Percentiles rank a stretch among this genome's conserved stretches.
Conservation (phyloP, 2,113 vertebrate species). For the Orcinus orca region DNA sequence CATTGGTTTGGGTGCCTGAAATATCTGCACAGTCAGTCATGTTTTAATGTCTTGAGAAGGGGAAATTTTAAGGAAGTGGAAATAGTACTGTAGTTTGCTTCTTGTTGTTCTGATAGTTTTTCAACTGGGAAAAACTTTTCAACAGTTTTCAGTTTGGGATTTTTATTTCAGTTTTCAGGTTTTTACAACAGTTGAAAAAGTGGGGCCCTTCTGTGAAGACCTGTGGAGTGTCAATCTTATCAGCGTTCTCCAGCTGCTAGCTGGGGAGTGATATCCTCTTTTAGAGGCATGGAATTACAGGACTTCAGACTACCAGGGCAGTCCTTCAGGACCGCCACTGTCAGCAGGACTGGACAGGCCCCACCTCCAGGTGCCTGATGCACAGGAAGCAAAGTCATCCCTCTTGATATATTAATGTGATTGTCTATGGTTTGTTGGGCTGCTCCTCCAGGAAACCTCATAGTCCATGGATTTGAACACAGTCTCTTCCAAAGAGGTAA, state of each 20-base stretch:
- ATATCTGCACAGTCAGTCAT: neutral
- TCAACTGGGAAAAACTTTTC: neutral
- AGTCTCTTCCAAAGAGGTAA: neutral
- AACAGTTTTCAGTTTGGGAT: neutral
- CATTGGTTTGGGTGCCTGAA: neutral
- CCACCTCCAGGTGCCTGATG: neutral
- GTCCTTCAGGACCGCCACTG: neutral
- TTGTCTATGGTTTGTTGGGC: neutral
- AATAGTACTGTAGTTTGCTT: neutral
- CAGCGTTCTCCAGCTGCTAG: neutral
- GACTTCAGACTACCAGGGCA: neutral
- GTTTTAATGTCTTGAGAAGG: neutral
- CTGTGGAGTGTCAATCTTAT: neutral
- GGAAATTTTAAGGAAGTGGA: neutral
- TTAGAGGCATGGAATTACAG: neutral
- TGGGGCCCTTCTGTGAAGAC: neutral
- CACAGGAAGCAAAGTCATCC: neutral
- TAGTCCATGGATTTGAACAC: neutral
- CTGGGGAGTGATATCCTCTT: neutral
- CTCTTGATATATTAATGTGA: neutral
- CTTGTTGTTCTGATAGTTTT: neutral
- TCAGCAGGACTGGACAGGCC: neutral
- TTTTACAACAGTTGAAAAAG: neutral
- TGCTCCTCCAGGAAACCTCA: neutral
- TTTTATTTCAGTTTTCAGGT: neutral